Evolutionary conservation across 2,113 vertebrate genomes (phyloP).

Genomic region (Notothenia coriiceps): DNA sequence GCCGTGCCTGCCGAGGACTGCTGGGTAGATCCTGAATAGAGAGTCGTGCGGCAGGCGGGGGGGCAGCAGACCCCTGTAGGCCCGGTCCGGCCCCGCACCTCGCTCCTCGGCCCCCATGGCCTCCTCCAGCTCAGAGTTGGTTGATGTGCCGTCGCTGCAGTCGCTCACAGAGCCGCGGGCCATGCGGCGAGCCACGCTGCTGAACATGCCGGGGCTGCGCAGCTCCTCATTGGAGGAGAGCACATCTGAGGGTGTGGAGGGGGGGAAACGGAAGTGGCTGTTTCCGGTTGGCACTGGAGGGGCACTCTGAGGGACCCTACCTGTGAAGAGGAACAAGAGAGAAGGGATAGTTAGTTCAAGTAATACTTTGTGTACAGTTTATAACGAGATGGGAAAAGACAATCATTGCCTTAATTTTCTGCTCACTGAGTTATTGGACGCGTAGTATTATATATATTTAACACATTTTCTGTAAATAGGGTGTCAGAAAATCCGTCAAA

Average conservation of each 20-base stretch:
- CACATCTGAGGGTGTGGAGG: slow-evolving; percentile 90
- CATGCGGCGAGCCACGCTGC: slow-evolving; percentile 86
- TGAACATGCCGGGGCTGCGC: slow-evolving; percentile 89
- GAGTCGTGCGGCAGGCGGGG: slow-evolving; percentile 88
- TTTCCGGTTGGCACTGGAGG: slow-evolving; percentile 89
- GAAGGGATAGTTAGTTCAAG: not conserved
- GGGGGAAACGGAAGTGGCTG: slow-evolving; percentile 92
- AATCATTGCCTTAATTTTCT: no score
- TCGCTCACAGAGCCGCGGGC: slow-evolving; percentile 91
- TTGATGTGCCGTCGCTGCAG: slow-evolving; percentile 93
- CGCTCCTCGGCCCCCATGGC: slow-evolving; percentile 82
- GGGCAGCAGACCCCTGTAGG: slow-evolving; percentile 86
- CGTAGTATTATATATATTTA: no score
- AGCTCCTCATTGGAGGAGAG: slow-evolving; percentile 91
- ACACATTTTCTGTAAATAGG: no score
- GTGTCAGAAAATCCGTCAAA: no score
- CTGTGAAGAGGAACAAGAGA: slow-evolving; percentile 63
- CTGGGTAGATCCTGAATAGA: slow-evolving; percentile 88
- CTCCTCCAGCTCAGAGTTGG: slow-evolving; percentile 91
- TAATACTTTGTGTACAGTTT: not conserved
- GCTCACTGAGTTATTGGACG: no score
- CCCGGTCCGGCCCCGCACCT: slow-evolving; percentile 70
- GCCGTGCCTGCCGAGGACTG: slow-evolving; percentile 76
- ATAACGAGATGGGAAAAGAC: no score
- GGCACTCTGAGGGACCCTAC: slow-evolving; percentile 92